Evolutionary conservation across 2,797 vertebrate genomes (phyloP).

Genomic region (Tokudaia muenninki): DNA sequence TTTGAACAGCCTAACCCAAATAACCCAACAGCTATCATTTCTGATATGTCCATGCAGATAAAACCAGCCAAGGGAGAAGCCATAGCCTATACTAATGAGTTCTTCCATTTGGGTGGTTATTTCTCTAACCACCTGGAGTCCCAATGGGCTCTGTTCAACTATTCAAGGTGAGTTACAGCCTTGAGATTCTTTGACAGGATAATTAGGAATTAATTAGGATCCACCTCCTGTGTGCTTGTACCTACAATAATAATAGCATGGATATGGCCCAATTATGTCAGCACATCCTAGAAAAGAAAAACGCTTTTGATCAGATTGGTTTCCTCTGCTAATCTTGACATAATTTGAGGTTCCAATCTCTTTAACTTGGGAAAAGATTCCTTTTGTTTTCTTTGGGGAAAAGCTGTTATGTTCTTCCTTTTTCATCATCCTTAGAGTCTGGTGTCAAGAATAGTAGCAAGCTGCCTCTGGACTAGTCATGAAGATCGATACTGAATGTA

Average conservation of each 20-base stretch:
- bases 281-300: not conserved
- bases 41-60: not conserved
- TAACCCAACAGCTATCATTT: not conserved
- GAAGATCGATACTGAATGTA: not conserved
- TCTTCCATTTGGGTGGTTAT: not conserved
- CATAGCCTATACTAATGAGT: not conserved
- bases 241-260: not conserved
- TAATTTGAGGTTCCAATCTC: not conserved
- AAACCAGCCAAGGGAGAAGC: not conserved
- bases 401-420: not conserved
- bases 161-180: not conserved
- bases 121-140: not conserved
- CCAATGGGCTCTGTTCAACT: not conserved
- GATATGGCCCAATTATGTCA: not conserved
- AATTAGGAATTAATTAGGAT: constrained; percentile 24
- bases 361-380: not conserved
- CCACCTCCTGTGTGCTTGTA: constrained; percentile 2
- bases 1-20: not conserved
- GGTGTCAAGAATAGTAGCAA: not conserved
- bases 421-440: not conserved
- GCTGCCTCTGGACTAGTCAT: not conserved
- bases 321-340: not conserved
- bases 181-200: constrained; percentile 17
- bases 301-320: constrained; percentile 1
- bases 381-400: not conserved